Percentiles rank a stretch among this genome's conserved stretches.
phyloP scores from a whole-genome alignment of 37 sponge, comb jelly and placozoan genomes.

The Mnemiopsis leidyi region DNA sequence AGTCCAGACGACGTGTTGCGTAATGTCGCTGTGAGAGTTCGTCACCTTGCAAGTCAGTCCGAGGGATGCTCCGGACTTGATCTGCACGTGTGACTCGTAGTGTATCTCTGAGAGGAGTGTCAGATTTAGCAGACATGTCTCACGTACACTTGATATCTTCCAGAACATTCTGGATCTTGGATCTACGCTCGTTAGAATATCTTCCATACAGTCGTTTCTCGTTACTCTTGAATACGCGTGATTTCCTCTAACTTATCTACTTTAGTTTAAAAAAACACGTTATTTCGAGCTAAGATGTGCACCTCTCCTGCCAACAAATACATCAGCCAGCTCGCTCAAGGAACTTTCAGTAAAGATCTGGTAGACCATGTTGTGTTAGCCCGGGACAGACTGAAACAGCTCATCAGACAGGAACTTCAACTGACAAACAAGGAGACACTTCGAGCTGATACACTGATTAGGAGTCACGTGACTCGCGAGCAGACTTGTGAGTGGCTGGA shows the following conservation, averaged over 20 bases:
- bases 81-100: background rate
- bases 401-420: background rate
- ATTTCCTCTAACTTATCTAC: too few species aligned
- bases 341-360: background rate
- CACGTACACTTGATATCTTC: background rate
- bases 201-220: too few species aligned
- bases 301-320: background rate
- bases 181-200: too few species aligned
- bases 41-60: background rate
- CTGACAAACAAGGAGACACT: background rate
- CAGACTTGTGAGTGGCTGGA: background rate
- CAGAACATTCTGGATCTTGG: too few species aligned
- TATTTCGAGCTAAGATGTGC: background rate
- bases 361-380: background rate
- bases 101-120: background rate
- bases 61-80: background rate
- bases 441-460: background rate
- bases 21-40: background rate
- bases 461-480: background rate
- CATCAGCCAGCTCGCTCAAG: background rate
- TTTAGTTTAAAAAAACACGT: too few species aligned
- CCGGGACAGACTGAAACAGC: background rate
- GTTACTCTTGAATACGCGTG: too few species aligned
- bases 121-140: background rate
- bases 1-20: background rate